These are phyloP conservation scores for Bos javanicus DNA, from an alignment of 2,113 vertebrate species.

Conservation along the genomic window DNA sequence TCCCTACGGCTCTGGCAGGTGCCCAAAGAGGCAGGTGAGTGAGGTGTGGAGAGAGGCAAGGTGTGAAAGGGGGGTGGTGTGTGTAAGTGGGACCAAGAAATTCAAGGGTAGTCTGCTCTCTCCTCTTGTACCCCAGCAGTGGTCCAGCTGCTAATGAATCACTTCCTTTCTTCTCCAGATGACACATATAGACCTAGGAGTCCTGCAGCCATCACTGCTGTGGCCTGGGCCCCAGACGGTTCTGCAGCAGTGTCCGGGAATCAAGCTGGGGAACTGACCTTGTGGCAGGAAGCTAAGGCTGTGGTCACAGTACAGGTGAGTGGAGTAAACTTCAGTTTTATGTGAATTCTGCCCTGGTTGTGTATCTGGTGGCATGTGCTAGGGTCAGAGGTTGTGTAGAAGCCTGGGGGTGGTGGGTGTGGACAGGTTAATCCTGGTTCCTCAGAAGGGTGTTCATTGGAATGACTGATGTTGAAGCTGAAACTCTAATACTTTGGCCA, in stretches of 20 bases:
- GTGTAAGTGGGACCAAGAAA: background rate
- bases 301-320: constrained; percentile 70
- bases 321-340: background rate
- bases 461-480: background rate
- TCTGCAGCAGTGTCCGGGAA: constrained; percentile 80
- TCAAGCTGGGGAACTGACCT: constrained; percentile 81
- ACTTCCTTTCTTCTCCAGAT: constrained; percentile 36
- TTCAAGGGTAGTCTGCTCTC: background rate
- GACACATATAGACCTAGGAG: background rate
- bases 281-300: constrained; percentile 78
- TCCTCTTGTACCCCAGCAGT: background rate
- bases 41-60: background rate
- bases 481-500: background rate
- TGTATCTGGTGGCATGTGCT: background rate
- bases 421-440: background rate
- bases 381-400: background rate
- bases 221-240: constrained; percentile 82
- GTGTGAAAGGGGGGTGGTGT: background rate
- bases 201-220: constrained; percentile 68
- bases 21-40: constrained; percentile 68
- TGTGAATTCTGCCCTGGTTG: background rate
- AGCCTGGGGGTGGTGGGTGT: background rate
- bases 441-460: background rate
- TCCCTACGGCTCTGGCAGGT: constrained; percentile 70
- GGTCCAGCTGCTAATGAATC: background rate